phyloP scores from a whole-genome alignment of 1,140 invertebrate genomes.

The Lepidostoma basale region DNA sequence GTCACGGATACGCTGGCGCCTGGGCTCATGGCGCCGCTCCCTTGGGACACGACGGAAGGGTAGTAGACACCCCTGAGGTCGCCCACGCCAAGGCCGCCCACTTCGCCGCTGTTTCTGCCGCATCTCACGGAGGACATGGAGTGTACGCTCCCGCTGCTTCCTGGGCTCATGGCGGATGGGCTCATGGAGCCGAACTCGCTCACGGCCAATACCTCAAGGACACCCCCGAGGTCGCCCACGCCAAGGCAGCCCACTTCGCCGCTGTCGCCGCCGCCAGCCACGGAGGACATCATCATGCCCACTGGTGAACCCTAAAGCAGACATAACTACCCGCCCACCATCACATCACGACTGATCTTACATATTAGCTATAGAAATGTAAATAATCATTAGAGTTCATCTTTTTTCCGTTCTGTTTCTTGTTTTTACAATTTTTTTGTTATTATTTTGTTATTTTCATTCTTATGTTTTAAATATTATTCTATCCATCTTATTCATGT shows the following conservation, averaged over 20 bases:
- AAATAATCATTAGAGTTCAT: slow-evolving; percentile 11
- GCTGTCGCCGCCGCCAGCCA: slow-evolving; percentile 54
- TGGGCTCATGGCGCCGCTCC: slow-evolving; percentile 37
- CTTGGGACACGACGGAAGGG: slow-evolving; percentile 36
- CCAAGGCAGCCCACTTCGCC: slow-evolving; percentile 29
- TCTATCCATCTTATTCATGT: neutral
- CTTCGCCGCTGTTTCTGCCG: slow-evolving; percentile 21
- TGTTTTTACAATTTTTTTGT: neutral
- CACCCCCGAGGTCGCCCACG: slow-evolving; percentile 62
- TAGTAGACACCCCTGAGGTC: slow-evolving; percentile 41
- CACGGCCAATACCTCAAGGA: slow-evolving; percentile 63
- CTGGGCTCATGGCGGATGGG: slow-evolving; percentile 23
- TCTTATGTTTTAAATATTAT: neutral
- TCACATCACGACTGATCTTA: slow-evolving; percentile 13
- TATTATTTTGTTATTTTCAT: neutral
- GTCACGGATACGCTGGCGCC: slow-evolving; percentile 24
- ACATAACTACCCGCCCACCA: neutral
- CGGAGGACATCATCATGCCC: slow-evolving; percentile 37
- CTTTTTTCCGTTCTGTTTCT: neutral
- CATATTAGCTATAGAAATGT: neutral
- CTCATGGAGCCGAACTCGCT: slow-evolving; percentile 49
- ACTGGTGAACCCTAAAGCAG: slow-evolving; percentile 2
- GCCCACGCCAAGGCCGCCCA: slow-evolving; percentile 39
- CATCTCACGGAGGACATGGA: neutral
- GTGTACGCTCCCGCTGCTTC: neutral